Base-by-base conservation (phyloP, 2,888 invertebrate genomes). In the Ametastegia equiseti region DNA sequence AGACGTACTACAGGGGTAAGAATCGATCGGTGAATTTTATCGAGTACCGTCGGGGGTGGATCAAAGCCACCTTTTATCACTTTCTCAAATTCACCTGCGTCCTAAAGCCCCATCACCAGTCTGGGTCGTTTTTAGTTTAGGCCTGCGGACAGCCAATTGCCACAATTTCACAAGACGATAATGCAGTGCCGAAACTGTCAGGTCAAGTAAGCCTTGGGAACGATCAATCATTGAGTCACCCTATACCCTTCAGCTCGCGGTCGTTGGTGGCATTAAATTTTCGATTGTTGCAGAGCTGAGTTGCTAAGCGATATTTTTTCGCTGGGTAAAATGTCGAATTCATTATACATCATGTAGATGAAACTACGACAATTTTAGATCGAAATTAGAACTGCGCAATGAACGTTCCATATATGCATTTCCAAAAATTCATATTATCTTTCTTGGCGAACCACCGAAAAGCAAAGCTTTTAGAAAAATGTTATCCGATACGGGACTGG, bases 151-250 rank as follows among this genome's bases (percentile, higher is more conserved):
- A 39, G 19, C 67, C 67, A 39, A 67, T 67, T 39, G 67, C 36
- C 36, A 39, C 67, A n/a, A 23, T 67, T 67, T 67, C 67, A 19
- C 19, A 19, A 67, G 19, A 39, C 67, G 67, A 39, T 67, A 67
- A 67, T 9, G 9, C 19, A 67, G 67, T 39, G 67, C 36, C 39
- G 67, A 67, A 39, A 67, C 39, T n/a, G 19, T 9, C 39, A n/a
- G 67, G 36, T 39, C 67, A 11, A 39, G 36, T 23, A 13, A 39
- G 39, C 23, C 39, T 39, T 9, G 36, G 36, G 39, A n/a, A 67
- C 67, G 23, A 67, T 67, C 67, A 67, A 67, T 67, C 67, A 67
- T 39, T 39, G 67, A 36, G 67, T n/a, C 67, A 39, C 67, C 36
- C 36, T 15, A 19, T n/a, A n/a, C n/a, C 54, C 39, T 9, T 39